Evolutionary conservation across 2,888 invertebrate genomes (phyloP), one percentile per base, ranked within the genome.

Genomic region (Hydroisotoma schaefferi): DNA sequence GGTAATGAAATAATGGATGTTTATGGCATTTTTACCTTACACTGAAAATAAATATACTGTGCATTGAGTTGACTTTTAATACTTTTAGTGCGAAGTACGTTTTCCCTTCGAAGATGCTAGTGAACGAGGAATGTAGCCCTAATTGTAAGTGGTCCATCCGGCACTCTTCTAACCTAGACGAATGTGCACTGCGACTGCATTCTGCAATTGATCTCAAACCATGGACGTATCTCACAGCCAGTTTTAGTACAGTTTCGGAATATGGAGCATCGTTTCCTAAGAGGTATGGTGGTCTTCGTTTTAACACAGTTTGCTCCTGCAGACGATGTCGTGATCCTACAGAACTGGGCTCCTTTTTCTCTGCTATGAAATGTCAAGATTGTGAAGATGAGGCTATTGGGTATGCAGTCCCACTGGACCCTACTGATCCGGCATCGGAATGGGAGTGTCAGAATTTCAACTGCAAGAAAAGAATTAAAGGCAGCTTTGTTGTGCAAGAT

Each of bases 121-220:
- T 59, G n/a, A 53, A 40, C 0, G 59, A 63, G 43, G 59, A 63
- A 49, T 59, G 63, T 51, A 57, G 26, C 22, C 53, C 63, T 4
- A 63, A 63, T 38, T 54, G 57, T 43, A 59, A 47, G 10, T 63
- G 63, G 63, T 56, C 63, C 3, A 38, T 63, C 1, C 43, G 53
- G 12, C 57, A 63, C 38, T 56, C 57, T 4, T 43, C 59, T 6
- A 33, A 51, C 3, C 37, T 62, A 3, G 54, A 56, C 43, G 55
- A 63, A n/a, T 57, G 59, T 33, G 47, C 54, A 4, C 49, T 63
- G 20, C 48, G 59, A 2, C n/a, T 59, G 12, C 57, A 53, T 25
- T 56, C 59, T 1, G 47, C 59, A 2, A 28, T 48, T 6, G n/a
- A 20, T 5, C 40, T 63, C n/a, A 15, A 20, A 4, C 37, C 48